phyloP scores from a whole-genome alignment of 2,888 invertebrate genomes.

The Eilema caniola region DNA sequence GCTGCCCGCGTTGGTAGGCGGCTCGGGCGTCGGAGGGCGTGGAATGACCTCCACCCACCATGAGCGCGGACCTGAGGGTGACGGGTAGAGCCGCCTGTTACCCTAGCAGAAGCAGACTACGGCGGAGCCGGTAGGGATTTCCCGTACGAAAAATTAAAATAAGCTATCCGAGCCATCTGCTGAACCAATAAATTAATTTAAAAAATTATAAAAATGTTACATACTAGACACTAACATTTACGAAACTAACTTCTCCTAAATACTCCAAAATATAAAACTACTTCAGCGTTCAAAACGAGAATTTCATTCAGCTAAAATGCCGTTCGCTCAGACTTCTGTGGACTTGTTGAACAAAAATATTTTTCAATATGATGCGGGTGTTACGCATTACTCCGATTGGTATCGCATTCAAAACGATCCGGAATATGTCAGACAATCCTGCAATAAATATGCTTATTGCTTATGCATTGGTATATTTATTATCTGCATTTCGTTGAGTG shows the following conservation, averaged over 20 bases:
- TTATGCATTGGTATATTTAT: conserved; percentile 41
- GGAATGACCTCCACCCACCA: no score
- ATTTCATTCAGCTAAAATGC: conserved; percentile 29
- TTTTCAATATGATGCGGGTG: conserved; percentile 49
- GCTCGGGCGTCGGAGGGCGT: no score
- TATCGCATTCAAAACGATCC: conserved; percentile 54
- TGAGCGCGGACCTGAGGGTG: no score
- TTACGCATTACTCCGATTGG: conserved; percentile 53
- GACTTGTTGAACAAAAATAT: conserved; percentile 56
- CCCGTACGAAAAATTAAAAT: no score
- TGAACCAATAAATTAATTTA: no score
- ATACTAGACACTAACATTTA: background rate
- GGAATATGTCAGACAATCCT: conserved; percentile 49
- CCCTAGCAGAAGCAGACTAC: no score
- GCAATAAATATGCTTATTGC: conserved; percentile 51
- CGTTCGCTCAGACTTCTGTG: conserved; percentile 17
- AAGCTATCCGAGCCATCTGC: no score
- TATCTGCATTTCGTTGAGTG: conserved; percentile 41
- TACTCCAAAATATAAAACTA: background rate
- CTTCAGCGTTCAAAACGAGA: conserved; percentile 25
- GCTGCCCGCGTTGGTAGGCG: no score
- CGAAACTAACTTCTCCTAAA: background rate
- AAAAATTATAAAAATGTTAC: no score
- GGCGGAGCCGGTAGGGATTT: no score
- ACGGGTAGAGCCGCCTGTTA: no score